A percentile compares a stretch with the other conserved stretches of the same genome.
Evolutionary conservation across 2,113 vertebrate species (phyloP).

Genomic region (Mellivora capensis): DNA sequence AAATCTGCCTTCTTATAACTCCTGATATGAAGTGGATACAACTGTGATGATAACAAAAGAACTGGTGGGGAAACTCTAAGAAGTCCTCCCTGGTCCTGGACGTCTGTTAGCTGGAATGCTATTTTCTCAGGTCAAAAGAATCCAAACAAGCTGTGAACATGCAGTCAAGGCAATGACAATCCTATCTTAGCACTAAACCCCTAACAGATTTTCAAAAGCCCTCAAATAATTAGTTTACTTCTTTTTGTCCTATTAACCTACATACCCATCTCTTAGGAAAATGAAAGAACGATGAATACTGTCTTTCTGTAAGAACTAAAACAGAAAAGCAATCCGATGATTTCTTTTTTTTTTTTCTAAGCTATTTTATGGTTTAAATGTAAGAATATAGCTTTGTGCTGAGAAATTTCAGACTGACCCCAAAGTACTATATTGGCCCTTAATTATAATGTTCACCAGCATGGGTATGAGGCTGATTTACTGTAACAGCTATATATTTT

Average conservation of each 20-base stretch:
- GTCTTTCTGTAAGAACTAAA: neutral
- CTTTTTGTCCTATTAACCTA: neutral
- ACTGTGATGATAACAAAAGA: neutral
- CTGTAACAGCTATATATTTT: constrained; percentile 29
- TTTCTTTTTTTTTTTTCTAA: neutral
- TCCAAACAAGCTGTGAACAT: neutral
- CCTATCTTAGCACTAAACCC: neutral
- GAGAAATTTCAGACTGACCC: neutral
- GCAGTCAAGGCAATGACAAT: neutral
- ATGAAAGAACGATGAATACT: neutral
- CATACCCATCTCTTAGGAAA: neutral
- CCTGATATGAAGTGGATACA: neutral
- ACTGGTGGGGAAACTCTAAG: neutral
- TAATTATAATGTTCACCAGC: constrained; percentile 50
- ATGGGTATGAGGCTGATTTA: constrained; percentile 24
- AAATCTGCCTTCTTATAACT: neutral
- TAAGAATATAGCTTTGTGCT: neutral
- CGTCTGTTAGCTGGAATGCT: neutral
- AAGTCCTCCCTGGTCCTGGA: neutral
- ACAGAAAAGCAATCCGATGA: neutral
- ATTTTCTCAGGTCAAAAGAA: neutral
- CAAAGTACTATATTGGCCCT: neutral
- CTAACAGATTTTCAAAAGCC: neutral
- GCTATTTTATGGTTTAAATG: neutral
- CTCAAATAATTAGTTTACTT: neutral